phyloP scores from a whole-genome alignment of 2,797 vertebrate species.

The Hirundo rustica region DNA sequence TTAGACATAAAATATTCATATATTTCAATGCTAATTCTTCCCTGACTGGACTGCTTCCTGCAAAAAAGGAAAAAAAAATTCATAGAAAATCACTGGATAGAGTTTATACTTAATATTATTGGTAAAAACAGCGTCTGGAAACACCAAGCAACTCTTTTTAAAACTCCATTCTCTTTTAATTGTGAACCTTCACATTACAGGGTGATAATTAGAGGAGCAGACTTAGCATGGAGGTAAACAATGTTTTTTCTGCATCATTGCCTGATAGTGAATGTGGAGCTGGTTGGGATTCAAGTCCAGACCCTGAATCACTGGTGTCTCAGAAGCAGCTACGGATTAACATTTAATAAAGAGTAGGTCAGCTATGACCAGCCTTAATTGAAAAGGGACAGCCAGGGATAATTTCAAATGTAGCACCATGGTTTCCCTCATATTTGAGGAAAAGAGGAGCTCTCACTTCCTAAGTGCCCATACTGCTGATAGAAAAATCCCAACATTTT shows the following conservation, averaged over 20 bases:
- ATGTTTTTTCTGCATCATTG: slow-evolving; percentile 42
- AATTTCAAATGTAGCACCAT: slow-evolving; percentile 37
- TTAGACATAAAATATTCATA: slow-evolving; percentile 52
- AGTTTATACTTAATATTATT: background rate
- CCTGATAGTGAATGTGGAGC: background rate
- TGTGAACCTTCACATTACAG: slow-evolving; percentile 43
- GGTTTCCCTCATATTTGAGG: background rate
- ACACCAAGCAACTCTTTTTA: background rate
- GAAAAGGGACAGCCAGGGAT: slow-evolving; percentile 47
- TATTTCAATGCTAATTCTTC: slow-evolving; percentile 17
- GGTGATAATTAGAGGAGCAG: slow-evolving; percentile 31
- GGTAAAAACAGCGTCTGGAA: background rate
- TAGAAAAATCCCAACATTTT: background rate
- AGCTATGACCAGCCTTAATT: slow-evolving; percentile 72
- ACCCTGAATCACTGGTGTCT: slow-evolving; percentile 37
- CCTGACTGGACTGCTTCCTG: background rate
- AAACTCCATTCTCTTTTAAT: slow-evolving; percentile 21
- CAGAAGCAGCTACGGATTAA: slow-evolving; percentile 62
- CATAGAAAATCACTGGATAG: background rate
- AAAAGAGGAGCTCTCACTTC: slow-evolving; percentile 1
- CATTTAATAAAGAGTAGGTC: slow-evolving; percentile 72
- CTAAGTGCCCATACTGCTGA: background rate
- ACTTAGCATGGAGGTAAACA: background rate
- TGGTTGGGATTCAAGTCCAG: slow-evolving; percentile 63
- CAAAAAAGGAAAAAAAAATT: background rate